Conservation (phyloP, 1,140 invertebrate genomes). For the Centruroides sculpturatus region DNA sequence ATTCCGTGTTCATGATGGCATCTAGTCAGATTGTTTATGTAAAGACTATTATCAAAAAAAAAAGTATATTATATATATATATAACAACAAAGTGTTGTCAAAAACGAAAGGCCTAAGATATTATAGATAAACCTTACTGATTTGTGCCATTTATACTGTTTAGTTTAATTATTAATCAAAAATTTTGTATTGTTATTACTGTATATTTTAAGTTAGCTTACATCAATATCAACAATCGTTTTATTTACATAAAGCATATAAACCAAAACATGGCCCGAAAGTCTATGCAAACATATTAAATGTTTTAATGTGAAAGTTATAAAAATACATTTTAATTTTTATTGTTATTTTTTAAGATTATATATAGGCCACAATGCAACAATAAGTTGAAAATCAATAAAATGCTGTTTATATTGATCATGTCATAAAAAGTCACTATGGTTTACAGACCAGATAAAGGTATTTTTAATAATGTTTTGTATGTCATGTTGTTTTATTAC, state of each 20-base stretch:
- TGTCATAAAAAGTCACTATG: not conserved
- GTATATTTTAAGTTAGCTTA: not conserved
- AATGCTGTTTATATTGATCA: not conserved
- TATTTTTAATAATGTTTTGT: conserved; percentile 17
- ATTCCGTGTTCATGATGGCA: no score
- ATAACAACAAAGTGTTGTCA: no score
- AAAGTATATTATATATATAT: no score
- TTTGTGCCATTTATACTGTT: no score
- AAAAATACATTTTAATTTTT: no score
- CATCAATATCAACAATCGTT: not conserved
- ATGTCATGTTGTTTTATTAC: conserved; percentile 16
- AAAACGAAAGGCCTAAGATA: no score
- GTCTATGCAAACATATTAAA: conserved; percentile 5
- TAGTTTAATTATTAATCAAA: no score
- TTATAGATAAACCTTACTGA: no score
- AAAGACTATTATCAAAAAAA: no score
- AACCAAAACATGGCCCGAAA: conserved; percentile 4
- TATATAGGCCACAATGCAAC: conserved; percentile 5
- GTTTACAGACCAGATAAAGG: conserved; percentile 1
- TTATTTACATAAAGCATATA: not conserved
- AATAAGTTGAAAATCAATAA: conserved; percentile 2
- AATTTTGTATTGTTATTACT: not conserved
- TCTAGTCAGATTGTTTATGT: no score
- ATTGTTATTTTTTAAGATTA: conserved; percentile 10
- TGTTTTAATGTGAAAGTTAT: no score